Evolutionary conservation across 2,113 vertebrate species (phyloP).

Genomic region (Epinephelus moara): DNA sequence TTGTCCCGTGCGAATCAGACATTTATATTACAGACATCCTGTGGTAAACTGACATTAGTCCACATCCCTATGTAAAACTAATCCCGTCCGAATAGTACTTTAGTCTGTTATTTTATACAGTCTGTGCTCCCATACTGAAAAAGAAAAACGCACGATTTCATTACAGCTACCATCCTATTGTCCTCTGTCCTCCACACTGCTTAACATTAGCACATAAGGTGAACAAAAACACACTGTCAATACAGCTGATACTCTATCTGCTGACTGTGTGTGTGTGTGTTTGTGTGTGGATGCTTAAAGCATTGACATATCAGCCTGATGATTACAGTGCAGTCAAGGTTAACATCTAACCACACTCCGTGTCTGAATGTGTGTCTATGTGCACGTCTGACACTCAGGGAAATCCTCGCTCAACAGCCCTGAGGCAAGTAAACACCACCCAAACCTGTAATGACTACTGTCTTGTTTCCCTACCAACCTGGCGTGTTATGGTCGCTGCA

Average conservation of each 20-base stretch:
- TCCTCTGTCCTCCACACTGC: background rate
- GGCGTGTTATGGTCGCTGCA: slow-evolving; percentile 58
- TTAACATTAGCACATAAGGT: background rate
- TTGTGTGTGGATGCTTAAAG: background rate
- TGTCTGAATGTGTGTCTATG: background rate
- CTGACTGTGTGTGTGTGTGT: slow-evolving; percentile 20
- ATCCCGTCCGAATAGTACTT: no score
- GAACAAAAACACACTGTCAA: background rate
- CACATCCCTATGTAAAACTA: no score
- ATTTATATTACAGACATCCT: no score
- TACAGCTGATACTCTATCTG: slow-evolving; percentile 26
- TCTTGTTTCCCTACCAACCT: slow-evolving; percentile 66
- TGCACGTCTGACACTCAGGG: slow-evolving; percentile 33
- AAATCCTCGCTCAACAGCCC: slow-evolving; percentile 60
- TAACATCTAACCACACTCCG: background rate
- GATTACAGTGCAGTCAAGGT: slow-evolving; percentile 25
- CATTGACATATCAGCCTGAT: slow-evolving; percentile 21
- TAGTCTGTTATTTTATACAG: no score
- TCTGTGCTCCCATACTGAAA: background rate
- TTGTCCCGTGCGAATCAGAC: no score
- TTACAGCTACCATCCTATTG: background rate
- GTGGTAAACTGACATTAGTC: no score
- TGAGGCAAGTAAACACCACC: slow-evolving; percentile 53
- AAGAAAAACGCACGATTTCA: background rate
- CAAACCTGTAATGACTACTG: slow-evolving; percentile 64